phyloP scores from a whole-genome alignment of 35 echinoderm and acorn worm species.

The Apostichopus japonicus region DNA sequence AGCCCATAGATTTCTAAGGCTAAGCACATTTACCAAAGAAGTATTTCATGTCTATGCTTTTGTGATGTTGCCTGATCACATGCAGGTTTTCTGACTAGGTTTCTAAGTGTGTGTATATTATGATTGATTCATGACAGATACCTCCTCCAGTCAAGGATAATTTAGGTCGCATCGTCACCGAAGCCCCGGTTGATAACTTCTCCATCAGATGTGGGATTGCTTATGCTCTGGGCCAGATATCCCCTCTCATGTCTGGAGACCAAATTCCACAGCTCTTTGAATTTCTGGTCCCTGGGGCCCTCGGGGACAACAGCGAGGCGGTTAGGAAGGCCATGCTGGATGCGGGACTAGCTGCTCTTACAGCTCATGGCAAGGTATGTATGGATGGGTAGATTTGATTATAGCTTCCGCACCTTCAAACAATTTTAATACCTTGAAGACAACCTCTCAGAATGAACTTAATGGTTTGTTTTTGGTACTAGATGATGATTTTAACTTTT shows the following conservation, averaged over 20 bases:
- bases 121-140: slow-evolving; percentile 41
- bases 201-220: slow-evolving; percentile 85
- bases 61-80: too few species aligned
- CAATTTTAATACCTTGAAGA: too few species aligned
- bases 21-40: too few species aligned
- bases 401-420: too few species aligned
- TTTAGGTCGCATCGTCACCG: slow-evolving; percentile 80
- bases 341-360: slow-evolving; percentile 73
- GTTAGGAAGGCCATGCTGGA: slow-evolving; percentile 83
- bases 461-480: too few species aligned
- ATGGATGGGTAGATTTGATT: too few species aligned
- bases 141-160: slow-evolving; percentile 82
- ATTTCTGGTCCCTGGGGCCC: slow-evolving; percentile 82
- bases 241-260: slow-evolving; percentile 67
- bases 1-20: too few species aligned
- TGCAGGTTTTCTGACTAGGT: too few species aligned
- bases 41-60: too few species aligned
- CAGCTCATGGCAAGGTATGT: slow-evolving; percentile 85
- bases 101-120: too few species aligned
- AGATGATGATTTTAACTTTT: too few species aligned
- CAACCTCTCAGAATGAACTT: too few species aligned
- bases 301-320: slow-evolving; percentile 77
- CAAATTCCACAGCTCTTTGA: slow-evolving; percentile 78
- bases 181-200: slow-evolving; percentile 85
- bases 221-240: slow-evolving; percentile 71